Base-by-base conservation (phyloP, 2,797 vertebrate genomes). In the Coregonus ussuriensis region DNA sequence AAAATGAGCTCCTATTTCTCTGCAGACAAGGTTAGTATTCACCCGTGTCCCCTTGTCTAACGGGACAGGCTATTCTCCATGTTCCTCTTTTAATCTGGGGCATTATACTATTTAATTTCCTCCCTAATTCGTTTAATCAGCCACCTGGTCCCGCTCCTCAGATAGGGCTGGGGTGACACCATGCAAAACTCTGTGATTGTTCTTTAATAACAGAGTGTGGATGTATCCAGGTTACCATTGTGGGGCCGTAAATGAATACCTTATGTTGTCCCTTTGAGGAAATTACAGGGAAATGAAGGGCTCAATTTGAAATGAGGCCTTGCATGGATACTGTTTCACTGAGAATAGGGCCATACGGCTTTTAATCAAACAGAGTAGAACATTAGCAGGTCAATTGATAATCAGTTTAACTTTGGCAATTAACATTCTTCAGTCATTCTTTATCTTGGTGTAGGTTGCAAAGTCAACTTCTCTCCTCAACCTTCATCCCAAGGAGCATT, bases 41-140 rank as follows among this genome's bases (percentile, higher is more conserved):
- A 87, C 77, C 71, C 69, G 63, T 72, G 79, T 84, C 82, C 86
- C 79, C 63, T 63, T 62, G 74, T 85, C 87, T 77, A 82, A 78
- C 75, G 59, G 68, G 73, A 82, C 77, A 79, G 84, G 77, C 79
- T 53, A 69, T 76, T 72, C 77, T 79, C 71, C 79, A 67, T 77
- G 78, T 87, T 82, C 78, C 71, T 81, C 76, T 73, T 90, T 91
- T 90, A 91, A 92, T 93, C 89, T 91, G 3, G 2, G 59, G 82
- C 66, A 71, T 83, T 84, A 85, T 76, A 78, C 85, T 80, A 84
- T 92, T 92, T 92, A 80, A 92, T 93, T 92, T 93, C 89, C 90
- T 78, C 82, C 82, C 73, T 87, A 79, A 84, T 88, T 92, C 81
- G 80, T 84, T 87, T 89, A 90, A 88, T 91, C 88, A 87, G 78